Evolutionary conservation across 2,113 vertebrate species (phyloP).

Genomic region (Procavia capensis): DNA sequence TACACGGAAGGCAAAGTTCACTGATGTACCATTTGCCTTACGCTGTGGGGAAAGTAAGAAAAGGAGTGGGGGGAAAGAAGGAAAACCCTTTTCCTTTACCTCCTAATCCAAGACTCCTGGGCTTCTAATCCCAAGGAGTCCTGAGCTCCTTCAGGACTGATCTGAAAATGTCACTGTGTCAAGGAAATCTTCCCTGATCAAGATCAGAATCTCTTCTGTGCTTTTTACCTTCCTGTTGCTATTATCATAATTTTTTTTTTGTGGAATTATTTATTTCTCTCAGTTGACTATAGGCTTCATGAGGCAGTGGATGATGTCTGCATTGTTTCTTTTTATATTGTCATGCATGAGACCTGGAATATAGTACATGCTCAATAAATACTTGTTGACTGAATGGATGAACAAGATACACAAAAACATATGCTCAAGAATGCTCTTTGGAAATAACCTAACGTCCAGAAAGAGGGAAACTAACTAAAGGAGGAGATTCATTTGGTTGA

Average conservation of each 20-base stretch:
- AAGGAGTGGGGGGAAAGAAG: neutral
- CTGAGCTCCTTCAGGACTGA: neutral
- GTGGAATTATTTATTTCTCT: neutral
- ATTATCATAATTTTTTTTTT: neutral
- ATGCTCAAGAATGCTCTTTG: neutral
- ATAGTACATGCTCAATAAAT: too few relatives aligned
- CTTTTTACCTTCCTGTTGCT: neutral
- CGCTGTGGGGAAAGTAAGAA: neutral
- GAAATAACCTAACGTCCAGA: neutral
- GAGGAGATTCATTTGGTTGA: neutral
- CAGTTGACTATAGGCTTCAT: neutral
- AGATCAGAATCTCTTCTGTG: neutral
- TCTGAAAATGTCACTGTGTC: neutral
- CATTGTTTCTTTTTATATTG: neutral
- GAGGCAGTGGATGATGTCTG: neutral
- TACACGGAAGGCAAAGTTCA: rapidly evolving
- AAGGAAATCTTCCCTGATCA: neutral
- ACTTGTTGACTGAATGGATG: neutral
- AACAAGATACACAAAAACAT: neutral
- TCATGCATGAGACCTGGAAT: neutral
- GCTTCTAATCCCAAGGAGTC: too few relatives aligned
- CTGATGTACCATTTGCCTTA: neutral
- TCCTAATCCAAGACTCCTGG: neutral
- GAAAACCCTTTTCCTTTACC: neutral
- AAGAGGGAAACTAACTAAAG: conserved; percentile 1